Evolutionary conservation across 2,797 vertebrate species (phyloP).

Genomic region (Micropoecilia bifurca): DNA sequence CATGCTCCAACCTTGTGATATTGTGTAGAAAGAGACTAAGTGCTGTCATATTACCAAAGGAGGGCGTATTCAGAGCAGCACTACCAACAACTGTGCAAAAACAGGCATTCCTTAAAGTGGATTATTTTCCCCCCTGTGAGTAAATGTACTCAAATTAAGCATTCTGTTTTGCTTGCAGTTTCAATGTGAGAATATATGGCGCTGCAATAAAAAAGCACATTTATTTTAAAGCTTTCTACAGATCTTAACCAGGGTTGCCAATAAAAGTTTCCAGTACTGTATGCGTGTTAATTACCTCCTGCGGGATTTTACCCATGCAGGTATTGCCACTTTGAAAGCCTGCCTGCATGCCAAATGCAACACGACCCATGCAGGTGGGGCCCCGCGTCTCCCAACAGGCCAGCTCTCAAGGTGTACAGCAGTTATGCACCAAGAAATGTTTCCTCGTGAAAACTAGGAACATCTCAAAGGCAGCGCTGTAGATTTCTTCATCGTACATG

Average conservation of each 20-base stretch:
- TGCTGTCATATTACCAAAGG: not conserved
- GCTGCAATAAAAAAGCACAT: conserved; percentile 2
- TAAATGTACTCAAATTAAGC: not conserved
- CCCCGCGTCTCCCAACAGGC: conserved; percentile 21
- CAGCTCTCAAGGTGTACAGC: conserved; percentile 19
- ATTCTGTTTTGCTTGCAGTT: not conserved
- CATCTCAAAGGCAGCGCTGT: conserved; percentile 15
- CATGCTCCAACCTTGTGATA: not conserved
- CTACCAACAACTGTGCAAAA: not conserved
- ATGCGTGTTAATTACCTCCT: conserved; percentile 67
- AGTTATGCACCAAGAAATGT: conserved; percentile 43
- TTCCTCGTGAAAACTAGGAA: conserved; percentile 52
- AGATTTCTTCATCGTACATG: not conserved
- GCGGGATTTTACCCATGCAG: conserved; percentile 36
- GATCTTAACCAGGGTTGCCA: conserved; percentile 1
- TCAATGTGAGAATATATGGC: not conserved
- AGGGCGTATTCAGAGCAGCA: not conserved
- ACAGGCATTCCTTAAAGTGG: not conserved
- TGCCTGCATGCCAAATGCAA: conserved; percentile 57
- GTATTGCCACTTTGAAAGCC: conserved; percentile 52
- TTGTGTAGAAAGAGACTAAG: not conserved
- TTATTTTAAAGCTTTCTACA: conserved; percentile 7
- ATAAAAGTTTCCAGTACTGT: conserved; percentile 12
- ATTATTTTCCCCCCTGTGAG: not conserved
- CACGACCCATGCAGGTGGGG: conserved; percentile 48